Evolutionary conservation across 2,113 vertebrate genomes (phyloP), one percentile per base, ranked within the genome.

Genomic region (Cricetomys ansorgei): DNA sequence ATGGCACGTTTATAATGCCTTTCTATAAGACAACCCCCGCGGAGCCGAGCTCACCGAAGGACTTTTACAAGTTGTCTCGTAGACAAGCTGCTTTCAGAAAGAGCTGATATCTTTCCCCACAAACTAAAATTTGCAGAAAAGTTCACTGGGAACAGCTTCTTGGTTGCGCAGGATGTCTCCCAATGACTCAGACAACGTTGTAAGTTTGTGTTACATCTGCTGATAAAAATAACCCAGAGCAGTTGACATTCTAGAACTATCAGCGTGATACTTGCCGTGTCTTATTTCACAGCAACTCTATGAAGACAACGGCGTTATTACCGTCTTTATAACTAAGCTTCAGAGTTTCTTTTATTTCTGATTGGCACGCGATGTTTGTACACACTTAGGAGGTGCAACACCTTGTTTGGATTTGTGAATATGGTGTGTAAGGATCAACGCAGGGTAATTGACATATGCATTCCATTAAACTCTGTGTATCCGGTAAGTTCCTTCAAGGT

Each of bases 41-140:
- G 34, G 53, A 57, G n/a, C 11, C 7, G 5, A 81, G 37, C 37
- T 59, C 16, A 29, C 12, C 4, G 79, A 81, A 7, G 15, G 75
- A 87, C 23, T 85, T 96, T 90, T 90, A 75, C 50, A 84, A 92
- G 89, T 65, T 83, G 37, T 77, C 27, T 88, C 92, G 40, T 59
- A 85, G 29, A 92, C 43, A 87, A 96, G 91, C 73, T 93, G 45
- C 76, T 96, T 97, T 92, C 50, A 93, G 73, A 87, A 91, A 96
- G 48, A 89, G 27, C 4, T 37, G 76, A 12, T 81, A 34, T 91
- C 67, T 87, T 83, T 86, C 23, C 50, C 7, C 62, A 87, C 73
- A 91, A 93, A 87, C 34, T 96, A 17, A 57, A 62, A 75, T 96
- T 93, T 84, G 40, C 34, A 88, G 69, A 73, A 93, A 75, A 43